phyloP scores from a whole-genome alignment of 2,113 vertebrate genomes.

The Hipposideros armiger region DNA sequence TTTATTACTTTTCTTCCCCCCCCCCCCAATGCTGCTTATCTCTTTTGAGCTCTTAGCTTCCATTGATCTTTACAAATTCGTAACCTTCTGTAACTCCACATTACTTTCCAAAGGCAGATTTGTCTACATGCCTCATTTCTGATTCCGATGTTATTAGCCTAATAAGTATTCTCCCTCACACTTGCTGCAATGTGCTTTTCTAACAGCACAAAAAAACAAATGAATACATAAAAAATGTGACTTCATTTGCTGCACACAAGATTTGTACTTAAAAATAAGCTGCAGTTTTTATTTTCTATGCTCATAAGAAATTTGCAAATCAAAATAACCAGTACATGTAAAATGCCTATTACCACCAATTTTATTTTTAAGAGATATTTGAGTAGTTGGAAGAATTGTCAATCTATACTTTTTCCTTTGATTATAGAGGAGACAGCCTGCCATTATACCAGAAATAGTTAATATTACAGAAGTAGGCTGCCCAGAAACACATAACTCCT shows the following conservation, averaged over 20 bases:
- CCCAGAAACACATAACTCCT: slow-evolving; percentile 64
- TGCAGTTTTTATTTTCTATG: slow-evolving; percentile 60
- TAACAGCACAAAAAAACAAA: slow-evolving; percentile 77
- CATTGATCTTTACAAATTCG: slow-evolving; percentile 66
- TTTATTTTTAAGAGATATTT: slow-evolving; percentile 68
- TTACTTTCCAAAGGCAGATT: slow-evolving; percentile 61
- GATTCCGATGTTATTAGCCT: slow-evolving; percentile 75
- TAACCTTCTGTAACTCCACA: slow-evolving; percentile 52
- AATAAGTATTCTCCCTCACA: slow-evolving; percentile 60
- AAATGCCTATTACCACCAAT: slow-evolving; percentile 66
- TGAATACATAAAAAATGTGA: slow-evolving; percentile 68
- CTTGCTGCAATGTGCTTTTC: slow-evolving; percentile 57
- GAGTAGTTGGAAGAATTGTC: slow-evolving; percentile 72
- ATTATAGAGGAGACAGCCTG: slow-evolving; percentile 78
- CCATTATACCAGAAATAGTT: slow-evolving; percentile 78
- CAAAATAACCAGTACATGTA: slow-evolving; percentile 76
- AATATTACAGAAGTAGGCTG: slow-evolving; percentile 76
- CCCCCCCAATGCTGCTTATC: slow-evolving; percentile 10
- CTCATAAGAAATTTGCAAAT: slow-evolving; percentile 70
- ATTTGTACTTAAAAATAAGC: slow-evolving; percentile 66
- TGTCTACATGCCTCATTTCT: slow-evolving; percentile 46
- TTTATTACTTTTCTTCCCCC: slow-evolving; percentile 3
- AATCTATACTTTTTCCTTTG: slow-evolving; percentile 75
- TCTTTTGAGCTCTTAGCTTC: slow-evolving; percentile 71
- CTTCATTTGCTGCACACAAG: slow-evolving; percentile 54